phyloP scores from a whole-genome alignment of 1,140 invertebrate genomes.

The Tetranychus cinnabarinus region DNA sequence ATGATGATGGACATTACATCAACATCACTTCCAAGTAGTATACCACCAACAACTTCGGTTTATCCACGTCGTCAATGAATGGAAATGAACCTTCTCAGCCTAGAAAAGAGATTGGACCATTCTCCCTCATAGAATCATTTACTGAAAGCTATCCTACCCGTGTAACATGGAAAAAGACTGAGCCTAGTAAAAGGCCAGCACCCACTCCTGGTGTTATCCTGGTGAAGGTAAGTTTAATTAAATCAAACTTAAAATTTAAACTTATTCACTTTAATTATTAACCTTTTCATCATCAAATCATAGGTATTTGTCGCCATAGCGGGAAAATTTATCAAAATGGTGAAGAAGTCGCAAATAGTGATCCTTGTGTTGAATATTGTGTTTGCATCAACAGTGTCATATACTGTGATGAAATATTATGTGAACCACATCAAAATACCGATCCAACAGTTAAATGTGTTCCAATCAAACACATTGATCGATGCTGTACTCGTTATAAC shows the following conservation, averaged over 20 bases:
- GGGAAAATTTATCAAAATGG: conserved; percentile 15
- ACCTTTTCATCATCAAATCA: no score
- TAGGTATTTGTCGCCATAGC: conserved; percentile 13
- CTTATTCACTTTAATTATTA: background rate
- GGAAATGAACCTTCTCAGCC: background rate
- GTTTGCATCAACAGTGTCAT: conserved; percentile 59
- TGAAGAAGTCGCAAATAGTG: conserved; percentile 13
- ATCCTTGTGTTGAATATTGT: conserved; percentile 28
- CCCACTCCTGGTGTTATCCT: conserved; percentile 5
- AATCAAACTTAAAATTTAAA: no score
- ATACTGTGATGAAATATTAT: conserved; percentile 47
- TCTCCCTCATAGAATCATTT: background rate
- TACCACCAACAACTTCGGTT: background rate
- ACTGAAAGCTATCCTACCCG: background rate
- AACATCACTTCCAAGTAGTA: no score
- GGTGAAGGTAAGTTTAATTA: no score
- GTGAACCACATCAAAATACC: conserved; percentile 18
- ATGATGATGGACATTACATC: no score
- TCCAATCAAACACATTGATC: conserved; percentile 29
- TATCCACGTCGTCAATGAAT: background rate
- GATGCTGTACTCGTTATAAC: conserved; percentile 51
- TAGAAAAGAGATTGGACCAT: background rate
- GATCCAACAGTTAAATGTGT: conserved; percentile 43
- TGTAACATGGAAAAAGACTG: background rate
- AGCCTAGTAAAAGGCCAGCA: background rate